These are phyloP conservation scores for Rhabditoides inermis DNA, from an alignment of 2,888 invertebrate genomes.

Conservation along the genomic window DNA sequence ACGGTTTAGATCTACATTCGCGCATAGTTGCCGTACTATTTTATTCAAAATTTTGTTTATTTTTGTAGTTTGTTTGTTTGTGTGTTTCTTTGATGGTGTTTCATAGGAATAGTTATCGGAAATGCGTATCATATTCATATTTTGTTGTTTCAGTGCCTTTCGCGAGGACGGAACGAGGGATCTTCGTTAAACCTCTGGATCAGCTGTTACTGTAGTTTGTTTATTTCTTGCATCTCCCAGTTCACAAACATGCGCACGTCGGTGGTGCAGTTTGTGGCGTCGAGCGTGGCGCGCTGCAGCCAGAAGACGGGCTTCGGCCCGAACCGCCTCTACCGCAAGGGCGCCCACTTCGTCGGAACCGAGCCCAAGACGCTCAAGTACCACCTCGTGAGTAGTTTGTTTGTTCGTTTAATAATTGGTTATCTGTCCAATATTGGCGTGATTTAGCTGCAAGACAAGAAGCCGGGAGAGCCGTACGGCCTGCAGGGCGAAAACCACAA, in stretches of 20 bases:
- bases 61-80: too few relatives aligned
- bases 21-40: too few relatives aligned
- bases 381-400: constrained; percentile 30
- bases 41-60: too few relatives aligned
- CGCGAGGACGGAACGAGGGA: too few relatives aligned
- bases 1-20: too few relatives aligned
- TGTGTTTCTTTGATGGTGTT: too few relatives aligned
- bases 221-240: too few relatives aligned
- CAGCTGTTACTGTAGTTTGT: too few relatives aligned
- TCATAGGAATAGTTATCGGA: too few relatives aligned
- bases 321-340: constrained; percentile 43
- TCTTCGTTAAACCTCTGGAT: too few relatives aligned
- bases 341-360: constrained; percentile 49
- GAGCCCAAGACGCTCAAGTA: constrained; percentile 47
- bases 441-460: constrained; percentile 46
- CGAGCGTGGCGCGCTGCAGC: constrained; percentile 10
- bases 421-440: constrained; percentile 55
- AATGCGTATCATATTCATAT: too few relatives aligned
- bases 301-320: constrained; percentile 46
- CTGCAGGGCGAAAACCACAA: constrained; percentile 50
- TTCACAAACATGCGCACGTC: constrained; percentile 8
- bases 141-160: too few relatives aligned
- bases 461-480: constrained; percentile 43
- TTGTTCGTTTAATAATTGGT: not conserved
- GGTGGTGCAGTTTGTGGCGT: not conserved